Conservation (phyloP, 2,113 vertebrate species). For the Mus spicilegus region DNA sequence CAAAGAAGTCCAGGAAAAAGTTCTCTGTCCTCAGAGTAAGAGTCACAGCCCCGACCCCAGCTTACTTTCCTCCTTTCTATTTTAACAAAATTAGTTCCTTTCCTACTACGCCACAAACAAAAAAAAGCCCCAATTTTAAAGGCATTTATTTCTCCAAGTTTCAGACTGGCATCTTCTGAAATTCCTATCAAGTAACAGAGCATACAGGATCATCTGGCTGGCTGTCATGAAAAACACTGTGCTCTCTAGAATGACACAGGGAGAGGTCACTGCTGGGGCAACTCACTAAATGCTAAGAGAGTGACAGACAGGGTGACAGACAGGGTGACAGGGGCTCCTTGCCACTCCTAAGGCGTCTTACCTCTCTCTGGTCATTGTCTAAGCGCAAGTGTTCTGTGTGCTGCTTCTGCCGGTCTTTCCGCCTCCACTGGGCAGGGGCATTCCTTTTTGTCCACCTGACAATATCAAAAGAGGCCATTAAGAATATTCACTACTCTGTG, state of each 20-base stretch:
- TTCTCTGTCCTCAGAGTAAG: neutral
- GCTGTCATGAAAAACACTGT: neutral
- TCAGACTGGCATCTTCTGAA: slow-evolving; percentile 27
- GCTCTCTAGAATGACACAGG: neutral
- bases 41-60: slow-evolving; percentile 9
- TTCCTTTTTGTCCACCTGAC: slow-evolving; percentile 97
- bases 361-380: slow-evolving; percentile 99
- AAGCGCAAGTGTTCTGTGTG: slow-evolving; percentile 97
- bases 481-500: slow-evolving; percentile 1
- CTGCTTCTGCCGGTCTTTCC: slow-evolving; percentile 97
- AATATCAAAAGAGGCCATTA: slow-evolving; percentile 67
- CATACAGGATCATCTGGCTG: neutral
- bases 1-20: slow-evolving; percentile 4
- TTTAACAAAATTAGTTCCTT: slow-evolving; percentile 49
- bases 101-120: neutral
- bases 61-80: slow-evolving; percentile 15
- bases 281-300: neutral
- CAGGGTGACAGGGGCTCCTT: slow-evolving; percentile 35
- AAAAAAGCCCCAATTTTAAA: slow-evolving; percentile 43
- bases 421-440: slow-evolving; percentile 97
- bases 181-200: slow-evolving; percentile 1
- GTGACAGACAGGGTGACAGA: neutral
- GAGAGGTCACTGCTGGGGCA: neutral
- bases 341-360: slow-evolving; percentile 79
- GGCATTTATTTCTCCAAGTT: neutral